These are phyloP conservation scores for Serilophus lunatus DNA, from an alignment of 2,113 vertebrate genomes.

Conservation along the genomic window DNA sequence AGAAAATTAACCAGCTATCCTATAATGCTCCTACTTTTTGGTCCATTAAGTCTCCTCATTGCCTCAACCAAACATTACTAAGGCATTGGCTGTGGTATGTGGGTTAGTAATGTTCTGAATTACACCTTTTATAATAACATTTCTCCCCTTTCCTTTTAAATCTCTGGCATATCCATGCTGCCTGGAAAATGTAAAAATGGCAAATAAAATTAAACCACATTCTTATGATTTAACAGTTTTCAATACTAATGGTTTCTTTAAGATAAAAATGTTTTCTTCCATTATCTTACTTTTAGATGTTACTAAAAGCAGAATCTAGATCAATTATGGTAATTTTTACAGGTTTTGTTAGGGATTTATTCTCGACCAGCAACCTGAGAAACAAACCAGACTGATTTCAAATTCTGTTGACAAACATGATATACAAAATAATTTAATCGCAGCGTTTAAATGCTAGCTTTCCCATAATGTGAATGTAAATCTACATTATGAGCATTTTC, in stretches of 20 bases:
- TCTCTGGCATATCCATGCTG: constrained; percentile 17
- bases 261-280: constrained; percentile 54
- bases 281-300: constrained; percentile 41
- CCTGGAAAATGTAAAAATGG: constrained; percentile 5
- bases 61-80: neutral
- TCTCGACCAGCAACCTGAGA: neutral
- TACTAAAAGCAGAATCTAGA: constrained; percentile 51
- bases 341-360: neutral
- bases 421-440: neutral
- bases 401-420: neutral
- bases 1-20: constrained; percentile 49
- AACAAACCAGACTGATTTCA: constrained; percentile 6
- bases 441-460: neutral
- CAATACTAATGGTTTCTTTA: constrained; percentile 6
- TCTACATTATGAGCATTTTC: no score
- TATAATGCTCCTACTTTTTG: neutral
- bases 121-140: constrained; percentile 31
- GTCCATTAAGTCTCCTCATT: constrained; percentile 51
- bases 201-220: constrained; percentile 45
- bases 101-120: constrained; percentile 18
- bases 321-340: constrained; percentile 30
- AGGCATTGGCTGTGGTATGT: neutral
- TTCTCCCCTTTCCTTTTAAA: constrained; percentile 53
- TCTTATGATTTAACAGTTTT: constrained; percentile 34
- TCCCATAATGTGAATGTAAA: neutral